A percentile compares a stretch with the other conserved stretches of the same genome.
Conservation (phyloP, 2,113 vertebrate genomes). For the Triplophysa dalaica region DNA sequence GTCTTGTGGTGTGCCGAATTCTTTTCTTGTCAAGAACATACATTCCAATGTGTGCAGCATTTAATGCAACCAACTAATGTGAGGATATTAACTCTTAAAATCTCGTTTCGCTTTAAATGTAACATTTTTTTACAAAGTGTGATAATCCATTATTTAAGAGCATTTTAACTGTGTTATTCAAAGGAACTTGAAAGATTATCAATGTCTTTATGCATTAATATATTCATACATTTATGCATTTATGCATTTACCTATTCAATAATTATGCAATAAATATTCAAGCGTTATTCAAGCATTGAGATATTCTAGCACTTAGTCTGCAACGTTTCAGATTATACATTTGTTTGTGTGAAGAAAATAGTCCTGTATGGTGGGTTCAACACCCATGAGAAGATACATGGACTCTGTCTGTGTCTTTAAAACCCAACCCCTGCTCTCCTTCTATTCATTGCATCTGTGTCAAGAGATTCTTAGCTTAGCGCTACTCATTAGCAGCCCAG, state of each 20-base stretch:
- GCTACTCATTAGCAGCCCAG: constrained; percentile 48
- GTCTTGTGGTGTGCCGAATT: too few relatives aligned
- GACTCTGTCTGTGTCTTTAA: constrained; percentile 38
- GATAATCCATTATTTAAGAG: neutral
- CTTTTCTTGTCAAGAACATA: too few relatives aligned
- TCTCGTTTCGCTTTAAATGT: neutral
- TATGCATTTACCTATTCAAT: constrained; percentile 1
- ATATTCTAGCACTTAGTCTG: neutral
- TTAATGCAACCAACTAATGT: too few relatives aligned
- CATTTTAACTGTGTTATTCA: neutral
- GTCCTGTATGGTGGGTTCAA: neutral
- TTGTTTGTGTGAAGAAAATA: neutral
- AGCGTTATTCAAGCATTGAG: too few relatives aligned
- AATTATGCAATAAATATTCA: neutral
- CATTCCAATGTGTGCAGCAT: too few relatives aligned
- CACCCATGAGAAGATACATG: constrained; percentile 38
- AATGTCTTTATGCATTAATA: neutral
- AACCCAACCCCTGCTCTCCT: constrained; percentile 26
- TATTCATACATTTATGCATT: neutral
- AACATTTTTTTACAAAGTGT: neutral
- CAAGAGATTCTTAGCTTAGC: constrained; percentile 52
- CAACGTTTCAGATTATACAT: neutral
- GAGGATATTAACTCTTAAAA: too few relatives aligned
- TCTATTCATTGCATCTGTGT: constrained; percentile 47
- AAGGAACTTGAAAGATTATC: neutral